Percentiles rank a stretch among this genome's conserved stretches.
Conservation (phyloP, 2,888 invertebrate species). For the Gonocerus acuteangulatus region DNA sequence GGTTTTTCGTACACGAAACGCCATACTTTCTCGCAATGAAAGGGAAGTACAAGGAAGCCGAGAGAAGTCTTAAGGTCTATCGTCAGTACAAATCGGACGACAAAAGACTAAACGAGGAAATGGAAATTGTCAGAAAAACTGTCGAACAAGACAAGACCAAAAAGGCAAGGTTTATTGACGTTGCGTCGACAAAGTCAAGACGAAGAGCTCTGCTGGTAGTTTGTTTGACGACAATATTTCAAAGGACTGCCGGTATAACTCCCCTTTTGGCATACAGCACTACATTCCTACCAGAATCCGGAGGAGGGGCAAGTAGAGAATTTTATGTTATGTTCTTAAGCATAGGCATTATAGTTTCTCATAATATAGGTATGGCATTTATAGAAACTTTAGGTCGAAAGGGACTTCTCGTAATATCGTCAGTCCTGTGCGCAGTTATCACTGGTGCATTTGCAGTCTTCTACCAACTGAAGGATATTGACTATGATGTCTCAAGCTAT, state of each 20-base stretch:
- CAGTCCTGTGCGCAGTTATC: slow-evolving; percentile 20
- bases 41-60: slow-evolving; percentile 44
- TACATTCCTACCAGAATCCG: slow-evolving; percentile 33
- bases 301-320: slow-evolving; percentile 26
- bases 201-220: slow-evolving; percentile 34
- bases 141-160: slow-evolving; percentile 43
- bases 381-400: slow-evolving; percentile 36
- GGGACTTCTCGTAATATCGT: slow-evolving; percentile 34
- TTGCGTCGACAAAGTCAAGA: slow-evolving; percentile 33
- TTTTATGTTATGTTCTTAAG: slow-evolving; percentile 36
- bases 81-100: slow-evolving; percentile 15
- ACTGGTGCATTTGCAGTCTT: slow-evolving; percentile 27
- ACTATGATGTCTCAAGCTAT: slow-evolving; percentile 41
- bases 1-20: slow-evolving; percentile 55
- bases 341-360: slow-evolving; percentile 26
- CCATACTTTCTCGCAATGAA: slow-evolving; percentile 54
- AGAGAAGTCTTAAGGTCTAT: slow-evolving; percentile 27
- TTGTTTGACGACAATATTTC: slow-evolving; percentile 30
- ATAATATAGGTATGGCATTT: slow-evolving; percentile 30
- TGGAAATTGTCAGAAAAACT: slow-evolving; percentile 37
- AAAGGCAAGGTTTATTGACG: slow-evolving; percentile 38
- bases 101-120: slow-evolving; percentile 29
- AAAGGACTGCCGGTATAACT: slow-evolving; percentile 37
- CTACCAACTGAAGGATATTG: slow-evolving; percentile 26
- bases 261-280: slow-evolving; percentile 36